A percentile compares a stretch with the other conserved stretches of the same genome.
Conservation (phyloP, 2,113 vertebrate species). For the Entelurus aequoreus region DNA sequence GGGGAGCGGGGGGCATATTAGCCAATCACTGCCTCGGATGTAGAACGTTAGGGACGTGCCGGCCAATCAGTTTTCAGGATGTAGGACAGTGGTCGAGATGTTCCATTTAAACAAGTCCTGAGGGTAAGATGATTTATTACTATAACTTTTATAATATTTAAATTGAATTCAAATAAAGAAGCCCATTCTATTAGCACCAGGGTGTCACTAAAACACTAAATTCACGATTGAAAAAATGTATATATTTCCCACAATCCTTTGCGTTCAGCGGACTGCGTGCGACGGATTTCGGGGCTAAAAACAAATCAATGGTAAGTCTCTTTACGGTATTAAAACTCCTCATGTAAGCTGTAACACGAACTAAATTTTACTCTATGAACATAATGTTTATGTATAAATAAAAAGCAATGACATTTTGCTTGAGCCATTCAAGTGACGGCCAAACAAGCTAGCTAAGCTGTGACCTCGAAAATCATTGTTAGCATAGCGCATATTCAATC, state of each 20-base stretch:
- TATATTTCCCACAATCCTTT: neutral
- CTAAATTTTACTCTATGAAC: too few relatives aligned
- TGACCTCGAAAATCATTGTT: too few relatives aligned
- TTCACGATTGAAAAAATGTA: too few relatives aligned
- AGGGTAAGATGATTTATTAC: neutral
- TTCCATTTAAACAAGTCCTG: neutral
- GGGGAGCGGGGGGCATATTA: neutral
- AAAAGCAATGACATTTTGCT: too few relatives aligned
- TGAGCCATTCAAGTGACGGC: too few relatives aligned
- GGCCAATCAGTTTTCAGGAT: slow-evolving; percentile 47
- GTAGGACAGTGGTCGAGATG: slow-evolving; percentile 39
- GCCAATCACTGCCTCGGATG: slow-evolving; percentile 48
- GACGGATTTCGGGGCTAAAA: slow-evolving; percentile 44
- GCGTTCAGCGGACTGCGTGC: neutral
- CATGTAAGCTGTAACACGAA: neutral
- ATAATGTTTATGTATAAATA: neutral
- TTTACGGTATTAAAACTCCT: neutral
- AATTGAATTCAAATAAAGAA: neutral
- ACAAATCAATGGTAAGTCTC: slow-evolving; percentile 47
- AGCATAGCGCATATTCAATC: too few relatives aligned
- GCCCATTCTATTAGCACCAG: neutral
- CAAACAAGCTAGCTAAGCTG: too few relatives aligned
- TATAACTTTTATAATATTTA: neutral
- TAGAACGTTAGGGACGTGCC: slow-evolving; percentile 35
- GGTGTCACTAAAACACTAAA: too few relatives aligned